Conservation (phyloP, 1,140 invertebrate species). For the Acromyrmex echinatior region DNA sequence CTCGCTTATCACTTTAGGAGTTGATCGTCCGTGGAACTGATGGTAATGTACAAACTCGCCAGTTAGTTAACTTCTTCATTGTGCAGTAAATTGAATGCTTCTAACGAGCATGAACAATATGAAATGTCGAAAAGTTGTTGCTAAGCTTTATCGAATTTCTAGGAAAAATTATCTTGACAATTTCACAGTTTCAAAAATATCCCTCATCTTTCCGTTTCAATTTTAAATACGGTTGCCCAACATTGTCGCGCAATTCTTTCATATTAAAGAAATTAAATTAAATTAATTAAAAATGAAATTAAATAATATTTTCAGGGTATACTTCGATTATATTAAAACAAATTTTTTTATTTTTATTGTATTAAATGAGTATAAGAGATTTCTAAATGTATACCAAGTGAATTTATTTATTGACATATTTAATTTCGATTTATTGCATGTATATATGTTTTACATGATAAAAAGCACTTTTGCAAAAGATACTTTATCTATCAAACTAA, state of each 20-base stretch:
- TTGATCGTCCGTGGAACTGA: slow-evolving; percentile 33
- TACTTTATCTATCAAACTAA: background rate
- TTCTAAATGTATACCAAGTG: background rate
- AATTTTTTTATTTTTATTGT: slow-evolving; percentile 6
- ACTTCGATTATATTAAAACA: background rate
- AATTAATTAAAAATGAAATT: too few species aligned
- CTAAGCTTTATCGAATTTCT: slow-evolving; percentile 16
- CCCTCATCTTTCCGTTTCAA: background rate
- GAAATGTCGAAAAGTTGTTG: background rate
- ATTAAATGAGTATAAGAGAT: background rate
- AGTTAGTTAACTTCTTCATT: slow-evolving; percentile 51
- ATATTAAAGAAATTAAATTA: background rate
- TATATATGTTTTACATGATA: background rate
- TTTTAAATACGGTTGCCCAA: background rate
- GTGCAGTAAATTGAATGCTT: slow-evolving; percentile 25
- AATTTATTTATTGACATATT: background rate
- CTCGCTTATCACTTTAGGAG: slow-evolving; percentile 38
- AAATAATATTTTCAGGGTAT: background rate
- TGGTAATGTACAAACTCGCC: slow-evolving; percentile 7
- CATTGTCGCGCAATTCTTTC: background rate
- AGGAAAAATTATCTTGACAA: slow-evolving; percentile 4
- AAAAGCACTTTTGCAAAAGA: background rate
- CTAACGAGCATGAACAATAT: slow-evolving; percentile 11
- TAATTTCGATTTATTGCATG: background rate
- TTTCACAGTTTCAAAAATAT: background rate